phyloP scores from a whole-genome alignment of 2,113 vertebrate species.

The Ranitomeya imitator region DNA sequence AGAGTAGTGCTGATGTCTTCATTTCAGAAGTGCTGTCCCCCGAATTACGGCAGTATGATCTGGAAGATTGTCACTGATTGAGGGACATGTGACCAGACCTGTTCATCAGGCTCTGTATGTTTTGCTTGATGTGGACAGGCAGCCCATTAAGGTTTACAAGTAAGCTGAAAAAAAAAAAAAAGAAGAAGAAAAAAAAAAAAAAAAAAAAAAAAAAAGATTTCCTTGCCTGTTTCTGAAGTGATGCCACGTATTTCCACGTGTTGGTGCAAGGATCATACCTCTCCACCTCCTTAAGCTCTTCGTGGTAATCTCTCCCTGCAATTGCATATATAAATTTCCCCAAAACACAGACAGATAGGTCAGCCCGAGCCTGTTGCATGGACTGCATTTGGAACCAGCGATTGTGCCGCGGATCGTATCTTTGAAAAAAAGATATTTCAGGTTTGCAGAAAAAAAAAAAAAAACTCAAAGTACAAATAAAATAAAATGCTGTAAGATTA shows the following conservation, averaged over 20 bases:
- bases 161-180: background rate
- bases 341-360: slow-evolving; percentile 89
- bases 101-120: too few relatives aligned
- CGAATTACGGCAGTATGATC: too few relatives aligned
- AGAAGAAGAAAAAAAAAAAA: background rate
- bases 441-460: background rate
- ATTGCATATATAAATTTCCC: slow-evolving; percentile 87
- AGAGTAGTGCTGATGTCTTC: too few relatives aligned
- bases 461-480: background rate
- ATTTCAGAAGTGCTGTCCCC: too few relatives aligned
- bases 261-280: slow-evolving; percentile 89
- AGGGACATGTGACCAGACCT: too few relatives aligned
- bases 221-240: slow-evolving; percentile 87
- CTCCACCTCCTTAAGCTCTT: slow-evolving; percentile 87
- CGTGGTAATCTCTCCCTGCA: slow-evolving; percentile 91
- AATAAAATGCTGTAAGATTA: too few relatives aligned
- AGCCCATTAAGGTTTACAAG: too few relatives aligned
- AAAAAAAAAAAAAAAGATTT: slow-evolving; percentile 3
- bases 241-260: slow-evolving; percentile 88
- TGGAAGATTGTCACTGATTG: too few relatives aligned
- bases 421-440: slow-evolving; percentile 61
- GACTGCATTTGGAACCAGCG: slow-evolving; percentile 90
- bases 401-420: slow-evolving; percentile 95
- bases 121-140: too few relatives aligned
- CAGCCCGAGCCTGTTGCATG: slow-evolving; percentile 88